Evolutionary conservation across 92 coral and sea anemone genomes (phyloP), one percentile per base, ranked within the genome.

Genomic region (Umimayanthus chanpuru): DNA sequence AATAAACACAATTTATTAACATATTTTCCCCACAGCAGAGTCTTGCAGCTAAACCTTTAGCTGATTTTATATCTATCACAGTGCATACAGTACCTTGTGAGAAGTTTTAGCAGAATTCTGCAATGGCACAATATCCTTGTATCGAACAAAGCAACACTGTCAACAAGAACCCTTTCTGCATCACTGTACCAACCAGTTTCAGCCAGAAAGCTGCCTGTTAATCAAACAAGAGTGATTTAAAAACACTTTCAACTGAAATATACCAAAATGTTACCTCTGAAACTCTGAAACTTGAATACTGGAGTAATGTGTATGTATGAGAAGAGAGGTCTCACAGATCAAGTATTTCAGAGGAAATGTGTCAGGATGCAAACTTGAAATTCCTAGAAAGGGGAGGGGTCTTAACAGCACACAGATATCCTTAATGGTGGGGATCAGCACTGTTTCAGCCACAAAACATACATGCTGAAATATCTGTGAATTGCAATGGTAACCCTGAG

Each of bases 161-260:
- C 90, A 49, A 49, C 79, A 78, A 92, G 89, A 29, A 95, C 83
- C 65, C 91, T 87, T 82, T 97, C 98, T 49, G 98, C 98, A 77
- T 94, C 95, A 64, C 92, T 83, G 89, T 94, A 95, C 98, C 98
- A 97, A 71, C 99, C 99, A 81, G 93, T 94, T 79, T 97, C 99
- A 67, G 91, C 88, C 58, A 97, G 85, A 86, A 97, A 93, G 44
- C 95, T 94, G 78, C 99, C 99, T 97, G 58, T 75, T 75, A 15
- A 75, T n/a, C 23, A 39, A 75, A 18, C 50, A 38, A 14, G 71
- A 75, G 20, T 16, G 49, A 75, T 36, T 32, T 36, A 75, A 20
- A 75, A 32, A 75, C 49, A 39, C 39, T 26, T 73, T 30, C 26
- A 73, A 30, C 1, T 23, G 29, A 47, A 47, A 68, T 4, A 68